phyloP scores from a whole-genome alignment of 2,888 invertebrate species.

The Dryobota labecula region DNA sequence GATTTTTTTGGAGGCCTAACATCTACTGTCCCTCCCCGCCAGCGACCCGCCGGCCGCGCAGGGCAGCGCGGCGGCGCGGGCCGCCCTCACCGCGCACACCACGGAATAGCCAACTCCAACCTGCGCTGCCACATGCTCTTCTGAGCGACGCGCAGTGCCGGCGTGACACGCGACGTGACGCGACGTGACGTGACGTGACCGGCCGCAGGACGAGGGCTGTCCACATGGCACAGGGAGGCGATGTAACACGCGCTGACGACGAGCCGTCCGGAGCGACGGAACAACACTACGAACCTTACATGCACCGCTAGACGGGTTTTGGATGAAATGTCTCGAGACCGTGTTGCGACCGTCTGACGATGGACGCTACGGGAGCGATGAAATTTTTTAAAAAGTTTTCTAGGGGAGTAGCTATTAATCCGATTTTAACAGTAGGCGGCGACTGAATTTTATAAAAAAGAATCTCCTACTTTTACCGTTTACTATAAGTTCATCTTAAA shows the following conservation, averaged over 20 bases:
- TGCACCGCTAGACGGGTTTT: constrained; percentile 81
- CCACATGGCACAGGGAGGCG: constrained; percentile 89
- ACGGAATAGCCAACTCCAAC: constrained; percentile 91
- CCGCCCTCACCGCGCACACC: constrained; percentile 91
- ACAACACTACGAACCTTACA: constrained; percentile 78
- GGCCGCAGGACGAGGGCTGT: constrained; percentile 62
- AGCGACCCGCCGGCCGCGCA: constrained; percentile 93
- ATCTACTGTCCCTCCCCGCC: constrained; percentile 96
- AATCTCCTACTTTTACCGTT: constrained; percentile 85
- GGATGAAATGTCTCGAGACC: constrained; percentile 72
- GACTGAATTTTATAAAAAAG: constrained; percentile 89
- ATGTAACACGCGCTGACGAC: constrained; percentile 72
- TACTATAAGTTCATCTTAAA: constrained; percentile 83
- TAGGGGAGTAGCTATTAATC: constrained; percentile 85
- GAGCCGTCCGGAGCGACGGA: constrained; percentile 63
- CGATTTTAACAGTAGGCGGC: constrained; percentile 87
- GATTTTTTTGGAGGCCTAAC: constrained; percentile 98
- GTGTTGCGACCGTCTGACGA: constrained; percentile 73
- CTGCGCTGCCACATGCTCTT: constrained; percentile 91
- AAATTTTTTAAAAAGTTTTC: constrained; percentile 87
- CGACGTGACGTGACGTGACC: constrained; percentile 47
- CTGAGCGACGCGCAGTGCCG: constrained; percentile 69
- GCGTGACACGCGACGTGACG: constrained; percentile 52
- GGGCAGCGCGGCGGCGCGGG: constrained; percentile 91
- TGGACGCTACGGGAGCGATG: constrained; percentile 78